These are phyloP conservation scores for Eidolon dupreanum DNA, from an alignment of 2,797 vertebrate genomes.

Conservation along the genomic window DNA sequence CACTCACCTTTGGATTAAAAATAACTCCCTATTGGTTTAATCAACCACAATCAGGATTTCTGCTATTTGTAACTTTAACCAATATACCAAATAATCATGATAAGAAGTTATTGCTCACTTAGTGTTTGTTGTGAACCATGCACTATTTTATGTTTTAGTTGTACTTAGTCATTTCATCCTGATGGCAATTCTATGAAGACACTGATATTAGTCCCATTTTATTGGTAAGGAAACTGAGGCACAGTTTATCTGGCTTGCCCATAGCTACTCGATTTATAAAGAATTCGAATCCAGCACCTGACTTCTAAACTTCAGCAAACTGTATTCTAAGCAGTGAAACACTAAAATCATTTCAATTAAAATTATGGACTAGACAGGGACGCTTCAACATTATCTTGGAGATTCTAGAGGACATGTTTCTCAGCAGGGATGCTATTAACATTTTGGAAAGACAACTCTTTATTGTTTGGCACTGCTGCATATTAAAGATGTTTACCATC, in stretches of 20 bases:
- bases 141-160: not conserved
- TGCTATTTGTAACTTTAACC: not conserved
- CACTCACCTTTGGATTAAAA: not conserved
- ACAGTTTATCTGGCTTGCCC: not conserved
- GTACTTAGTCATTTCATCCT: not conserved
- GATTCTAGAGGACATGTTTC: not conserved
- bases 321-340: not conserved
- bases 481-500: not conserved
- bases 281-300: not conserved
- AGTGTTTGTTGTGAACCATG: not conserved
- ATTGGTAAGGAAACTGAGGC: not conserved
- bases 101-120: not conserved
- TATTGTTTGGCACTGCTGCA: not conserved
- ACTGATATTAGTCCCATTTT: not conserved
- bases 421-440: not conserved
- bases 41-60: not conserved
- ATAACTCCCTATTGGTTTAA: not conserved
- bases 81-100: not conserved
- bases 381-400: not conserved
- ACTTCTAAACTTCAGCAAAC: conserved; percentile 4
- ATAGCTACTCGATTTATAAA: not conserved
- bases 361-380: not conserved
- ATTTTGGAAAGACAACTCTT: not conserved
- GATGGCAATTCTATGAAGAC: not conserved
- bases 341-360: not conserved